A percentile compares a stretch with the other conserved stretches of the same genome.
phyloP scores from a whole-genome alignment of 2,797 vertebrate genomes.

The Pristis pectinata region DNA sequence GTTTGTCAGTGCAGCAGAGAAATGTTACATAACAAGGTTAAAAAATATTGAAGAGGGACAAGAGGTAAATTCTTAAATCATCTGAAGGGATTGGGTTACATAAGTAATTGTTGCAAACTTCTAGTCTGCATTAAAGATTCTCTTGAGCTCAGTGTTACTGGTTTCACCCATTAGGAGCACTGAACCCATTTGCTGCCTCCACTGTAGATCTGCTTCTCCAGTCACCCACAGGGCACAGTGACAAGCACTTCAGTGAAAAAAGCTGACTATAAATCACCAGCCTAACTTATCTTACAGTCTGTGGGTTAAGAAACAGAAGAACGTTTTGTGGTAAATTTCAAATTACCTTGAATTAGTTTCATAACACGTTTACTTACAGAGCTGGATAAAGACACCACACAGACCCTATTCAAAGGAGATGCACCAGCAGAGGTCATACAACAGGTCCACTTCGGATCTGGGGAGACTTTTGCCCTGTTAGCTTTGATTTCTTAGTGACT shows the following conservation, averaged over 20 bases:
- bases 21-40: too few species aligned
- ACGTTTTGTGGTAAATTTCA: not conserved
- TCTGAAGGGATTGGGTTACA: too few species aligned
- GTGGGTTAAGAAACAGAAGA: not conserved
- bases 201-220: not conserved
- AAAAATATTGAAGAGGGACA: too few species aligned
- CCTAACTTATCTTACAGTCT: not conserved
- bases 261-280: not conserved
- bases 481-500: not conserved
- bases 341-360: not conserved
- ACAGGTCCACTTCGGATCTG: not conserved
- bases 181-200: not conserved
- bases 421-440: not conserved
- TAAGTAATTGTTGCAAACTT: not conserved
- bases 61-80: too few species aligned
- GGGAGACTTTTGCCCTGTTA: not conserved
- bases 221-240: not conserved
- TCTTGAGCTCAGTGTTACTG: not conserved
- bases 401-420: not conserved
- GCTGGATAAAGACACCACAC: too few species aligned
- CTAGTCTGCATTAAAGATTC: not conserved
- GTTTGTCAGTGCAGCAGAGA: too few species aligned
- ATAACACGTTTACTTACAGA: too few species aligned
- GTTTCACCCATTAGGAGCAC: not conserved
- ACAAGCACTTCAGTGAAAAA: not conserved